Evolutionary conservation across 64 coral and sea anemone genomes (phyloP).

Genomic region (Porites australiensis): DNA sequence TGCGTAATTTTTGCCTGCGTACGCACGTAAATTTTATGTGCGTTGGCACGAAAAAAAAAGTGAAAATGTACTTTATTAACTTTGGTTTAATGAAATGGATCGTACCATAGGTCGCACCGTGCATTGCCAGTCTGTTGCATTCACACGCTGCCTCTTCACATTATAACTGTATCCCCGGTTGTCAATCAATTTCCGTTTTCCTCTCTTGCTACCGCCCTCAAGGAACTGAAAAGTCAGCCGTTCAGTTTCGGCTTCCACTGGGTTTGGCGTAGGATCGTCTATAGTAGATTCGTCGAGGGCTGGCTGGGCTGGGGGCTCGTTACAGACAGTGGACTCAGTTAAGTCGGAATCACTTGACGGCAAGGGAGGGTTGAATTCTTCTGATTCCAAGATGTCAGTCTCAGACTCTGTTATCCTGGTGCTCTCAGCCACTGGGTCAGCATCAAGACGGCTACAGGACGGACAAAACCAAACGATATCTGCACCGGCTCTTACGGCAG

Average conservation of each 20-base stretch:
- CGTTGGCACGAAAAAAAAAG: no score
- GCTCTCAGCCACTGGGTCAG: no score
- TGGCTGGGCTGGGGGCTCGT: not conserved
- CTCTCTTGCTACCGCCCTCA: conserved; percentile 15
- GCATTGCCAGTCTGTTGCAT: conserved; percentile 44
- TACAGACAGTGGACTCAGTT: not conserved
- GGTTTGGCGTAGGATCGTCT: not conserved
- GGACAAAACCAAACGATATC: no score
- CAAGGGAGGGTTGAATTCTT: not conserved
- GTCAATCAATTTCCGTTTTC: conserved; percentile 42
- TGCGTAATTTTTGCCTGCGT: no score
- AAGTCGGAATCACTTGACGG: not conserved
- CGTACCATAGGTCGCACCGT: conserved; percentile 26
- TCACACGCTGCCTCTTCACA: conserved; percentile 25
- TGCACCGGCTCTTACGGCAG: no score
- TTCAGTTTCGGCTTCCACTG: not conserved
- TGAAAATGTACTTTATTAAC: not conserved
- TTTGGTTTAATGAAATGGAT: not conserved
- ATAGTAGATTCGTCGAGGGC: conserved; percentile 1
- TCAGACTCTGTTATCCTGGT: no score
- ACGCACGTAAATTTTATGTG: no score
- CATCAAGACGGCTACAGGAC: no score
- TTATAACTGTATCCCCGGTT: conserved; percentile 43
- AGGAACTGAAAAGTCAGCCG: conserved; percentile 13
- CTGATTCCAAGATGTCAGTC: not conserved